Conservation (phyloP, 2,797 vertebrate genomes). For the Leucoraja ocellata region DNA sequence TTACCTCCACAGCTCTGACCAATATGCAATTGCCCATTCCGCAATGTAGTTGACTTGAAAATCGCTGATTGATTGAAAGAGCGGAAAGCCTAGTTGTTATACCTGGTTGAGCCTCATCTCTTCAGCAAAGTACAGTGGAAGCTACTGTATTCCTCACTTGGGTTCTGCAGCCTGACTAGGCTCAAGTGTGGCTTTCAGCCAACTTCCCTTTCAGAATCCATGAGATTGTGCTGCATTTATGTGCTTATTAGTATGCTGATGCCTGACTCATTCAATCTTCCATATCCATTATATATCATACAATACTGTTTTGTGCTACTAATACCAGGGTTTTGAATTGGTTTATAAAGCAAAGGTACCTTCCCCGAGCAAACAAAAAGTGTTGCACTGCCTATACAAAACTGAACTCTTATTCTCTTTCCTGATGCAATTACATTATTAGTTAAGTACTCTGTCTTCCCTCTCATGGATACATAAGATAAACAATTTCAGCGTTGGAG, state of each 20-base stretch:
- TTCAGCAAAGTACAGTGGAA: background rate
- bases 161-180: background rate
- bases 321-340: background rate
- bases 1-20: background rate
- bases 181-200: background rate
- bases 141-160: background rate
- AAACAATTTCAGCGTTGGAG: background rate
- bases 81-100: background rate
- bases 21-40: background rate
- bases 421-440: background rate
- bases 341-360: background rate
- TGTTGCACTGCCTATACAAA: background rate
- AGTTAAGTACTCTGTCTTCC: background rate
- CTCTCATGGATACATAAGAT: background rate
- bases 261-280: background rate
- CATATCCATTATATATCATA: background rate
- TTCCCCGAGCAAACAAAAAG: background rate
- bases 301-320: background rate
- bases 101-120: background rate
- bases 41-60: background rate
- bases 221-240: background rate
- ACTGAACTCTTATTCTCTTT: background rate
- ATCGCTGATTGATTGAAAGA: background rate
- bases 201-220: background rate
- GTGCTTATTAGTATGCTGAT: background rate